Base-by-base conservation (phyloP, 2,113 vertebrate species). In the Ammodytes marinus region DNA sequence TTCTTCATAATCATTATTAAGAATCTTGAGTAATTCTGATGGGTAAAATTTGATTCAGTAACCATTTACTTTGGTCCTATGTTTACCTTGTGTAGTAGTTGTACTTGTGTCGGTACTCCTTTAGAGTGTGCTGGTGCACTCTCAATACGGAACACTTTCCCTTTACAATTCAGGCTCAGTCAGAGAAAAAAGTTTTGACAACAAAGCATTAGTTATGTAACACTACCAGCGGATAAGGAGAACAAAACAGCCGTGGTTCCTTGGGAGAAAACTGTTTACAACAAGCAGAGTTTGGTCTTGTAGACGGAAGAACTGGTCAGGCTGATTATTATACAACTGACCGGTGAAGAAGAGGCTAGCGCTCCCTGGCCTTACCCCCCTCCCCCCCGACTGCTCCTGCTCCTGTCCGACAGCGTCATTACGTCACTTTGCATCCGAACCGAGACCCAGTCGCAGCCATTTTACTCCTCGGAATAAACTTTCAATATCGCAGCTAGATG, bases 391-490 rank as follows among this genome's bases (percentile, higher is more conserved):
- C 46, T 14, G 37, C 55, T 87, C 83, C 46, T 14, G 37, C 55
- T 87, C 83, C 82, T 77, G 40, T 70, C 65, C 52, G 6, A 40
- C 42, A 68, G 63, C 78, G 90, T 85, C 89, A 89, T 94, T 66
- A 91, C 95, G 95, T 96, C 94, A 95, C 85, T 61, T 79, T 82
- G 86, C 91, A 93, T 88, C 93, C 74, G 68, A 84, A 83, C 59
- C 84, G 6, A 59, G 87, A 88, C 68, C 27, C 76, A 90, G 86
- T 92, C 89, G 95, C 95, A 92, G 95, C 95, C 95, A 96, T 96
- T 94, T 96, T 95, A 89, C 91, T 93, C 92, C 77, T 91, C 59
- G 73, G 92, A 89, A 93, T 93, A 95, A 95, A 95, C 94, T 96
- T 27, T 95, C 89, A 90, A 64, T 84, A 85, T 78, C 80, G 58